Conservation (phyloP, 2,888 invertebrate species). For the Palloptera scutellata region DNA sequence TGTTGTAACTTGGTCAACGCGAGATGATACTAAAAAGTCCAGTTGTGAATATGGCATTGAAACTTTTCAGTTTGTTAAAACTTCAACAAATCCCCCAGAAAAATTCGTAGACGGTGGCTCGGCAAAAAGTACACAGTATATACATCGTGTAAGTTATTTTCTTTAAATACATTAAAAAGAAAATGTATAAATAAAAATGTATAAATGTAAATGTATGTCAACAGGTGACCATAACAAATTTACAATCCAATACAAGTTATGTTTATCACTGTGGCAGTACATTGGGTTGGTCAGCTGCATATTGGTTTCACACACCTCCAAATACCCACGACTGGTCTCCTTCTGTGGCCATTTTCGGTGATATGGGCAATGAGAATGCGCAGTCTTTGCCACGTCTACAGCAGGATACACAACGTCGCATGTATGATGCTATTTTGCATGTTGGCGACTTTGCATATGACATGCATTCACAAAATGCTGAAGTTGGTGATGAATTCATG, state of each 20-base stretch:
- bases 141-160: conserved; percentile 73
- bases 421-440: conserved; percentile 88
- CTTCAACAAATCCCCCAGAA: conserved; percentile 68
- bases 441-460: conserved; percentile 97
- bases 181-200: background rate
- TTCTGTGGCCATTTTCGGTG: conserved; percentile 86
- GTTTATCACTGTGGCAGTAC: conserved; percentile 83
- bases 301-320: conserved; percentile 77
- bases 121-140: conserved; percentile 72
- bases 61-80: conserved; percentile 63
- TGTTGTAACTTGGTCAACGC: conserved; percentile 85
- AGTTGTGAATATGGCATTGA: conserved; percentile 78
- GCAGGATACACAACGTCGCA: conserved; percentile 79
- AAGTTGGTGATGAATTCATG: conserved; percentile 93
- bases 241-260: conserved; percentile 73
- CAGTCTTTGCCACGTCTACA: conserved; percentile 83
- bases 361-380: conserved; percentile 93
- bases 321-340: conserved; percentile 77
- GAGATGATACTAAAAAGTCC: conserved; percentile 72
- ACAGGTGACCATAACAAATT: conserved; percentile 66
- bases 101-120: conserved; percentile 80
- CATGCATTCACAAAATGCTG: conserved; percentile 82
- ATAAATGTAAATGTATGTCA: background rate
- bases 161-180: background rate
- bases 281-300: conserved; percentile 83